Base-by-base conservation (phyloP, 1,140 invertebrate genomes). In the Dendroctonus ponderosae region DNA sequence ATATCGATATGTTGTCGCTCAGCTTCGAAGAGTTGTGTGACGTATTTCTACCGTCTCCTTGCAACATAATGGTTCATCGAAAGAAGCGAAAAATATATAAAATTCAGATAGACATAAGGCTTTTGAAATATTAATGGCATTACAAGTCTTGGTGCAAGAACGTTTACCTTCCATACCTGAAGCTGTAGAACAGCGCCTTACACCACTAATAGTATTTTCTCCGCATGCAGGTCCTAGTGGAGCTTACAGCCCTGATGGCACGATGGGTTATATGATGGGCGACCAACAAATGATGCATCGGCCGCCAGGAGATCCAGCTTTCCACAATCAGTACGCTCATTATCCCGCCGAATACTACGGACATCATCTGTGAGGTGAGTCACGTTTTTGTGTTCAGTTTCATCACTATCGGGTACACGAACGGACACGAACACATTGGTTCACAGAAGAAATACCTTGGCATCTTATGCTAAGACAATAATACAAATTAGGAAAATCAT, bases 191-290 rank as follows among this genome's bases (percentile, higher is more conserved):
- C 77, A 78, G 77, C 74, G 64, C 74, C 71, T 75, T 14, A 79
- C 75, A 71, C 71, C 71, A 74, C 76, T 79, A 76, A 79, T 87
- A 93, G 91, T 93, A 79, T 93, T 92, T 85, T 88, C 88, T 79
- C 91, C 91, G 77, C 91, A 92, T 82, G 89, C 91, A 85, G 91
- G 91, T 82, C 92, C 93, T 80, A 93, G 92, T 83, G 92, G 93
- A 78, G 91, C 91, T 62, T 97, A 97, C 83, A 95, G 93, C 85
- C 94, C 94, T 69, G 94, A 97, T 79, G 90, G 91, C 74, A 87
- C 89, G 77, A 95, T 96, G 90, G 91, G 93, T 75, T 97, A 96
- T 86, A 95, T 95, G 92, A 94, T 96, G 92, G 94, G 96, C 82
- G 92, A 93, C 74, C 92, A 94, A 82, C 85, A 87, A 76, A 94